Base-by-base conservation (phyloP, 1,140 invertebrate genomes). In the Aphaenogaster floridana region DNA sequence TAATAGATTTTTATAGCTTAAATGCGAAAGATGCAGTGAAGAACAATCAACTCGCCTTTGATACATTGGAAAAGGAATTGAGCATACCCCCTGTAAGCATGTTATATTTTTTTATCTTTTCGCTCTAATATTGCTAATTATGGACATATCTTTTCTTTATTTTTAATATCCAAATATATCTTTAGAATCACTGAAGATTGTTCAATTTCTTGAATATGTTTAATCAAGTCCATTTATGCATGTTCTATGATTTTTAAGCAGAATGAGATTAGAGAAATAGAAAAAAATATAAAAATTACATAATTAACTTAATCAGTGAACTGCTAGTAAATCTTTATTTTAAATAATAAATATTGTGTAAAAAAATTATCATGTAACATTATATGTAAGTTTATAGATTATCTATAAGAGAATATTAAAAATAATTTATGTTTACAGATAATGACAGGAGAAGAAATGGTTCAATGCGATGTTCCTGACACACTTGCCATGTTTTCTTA, bases 21-120 rank as follows among this genome's bases (percentile, higher is more conserved):
- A 96, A 97, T 81, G 95, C 96, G 80, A 96, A 97, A 72, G 97
- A 98, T 90, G 93, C 96, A 15, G 93, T 94, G 52, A 96, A 96
- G 90, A 98, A 98, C 93, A 98, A 98, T 95, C 97, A 98, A 93
- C 91, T 98, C 77, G 98, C 98, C 21, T 98, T 98, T 94, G 97
- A 98, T 93, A 96, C 97, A 72, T 96, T 98, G 7, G 97, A 98
- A 92, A 96, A 96, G 64, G 98, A 98, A 94, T 94, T 97, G 89
- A 97, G 97, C 61, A 97, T 99, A 89, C 94, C 96, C 39, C 97
- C 98, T n/a, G 97, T 98, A 94, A 95, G 93, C 80, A 66, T 57
- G 15, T 71, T 48, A 59, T 54, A 21, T 50, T 63, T 84, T 59
- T 86, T 61, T 54, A 48, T 77, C 17, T 64, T 42, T 63, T 50